phyloP scores from a whole-genome alignment of 2,797 vertebrate genomes.

The Botia almorhae region DNA sequence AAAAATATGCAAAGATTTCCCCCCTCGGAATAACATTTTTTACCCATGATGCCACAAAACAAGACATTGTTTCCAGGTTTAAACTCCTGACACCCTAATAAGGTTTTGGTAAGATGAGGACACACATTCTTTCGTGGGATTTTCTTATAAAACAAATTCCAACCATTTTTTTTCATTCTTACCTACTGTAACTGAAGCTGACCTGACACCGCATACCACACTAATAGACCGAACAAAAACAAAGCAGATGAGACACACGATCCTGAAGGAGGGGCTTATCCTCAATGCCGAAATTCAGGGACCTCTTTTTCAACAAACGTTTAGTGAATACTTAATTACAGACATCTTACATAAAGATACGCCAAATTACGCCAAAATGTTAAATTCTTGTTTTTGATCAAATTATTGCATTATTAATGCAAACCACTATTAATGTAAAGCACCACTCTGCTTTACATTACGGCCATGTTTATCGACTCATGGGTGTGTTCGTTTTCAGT shows the following conservation, averaged over 20 bases:
- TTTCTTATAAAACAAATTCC: constrained; percentile 43
- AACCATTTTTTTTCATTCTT: constrained; percentile 60
- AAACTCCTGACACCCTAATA: constrained; percentile 7
- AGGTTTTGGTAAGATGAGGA: constrained; percentile 37
- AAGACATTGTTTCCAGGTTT: constrained; percentile 13
- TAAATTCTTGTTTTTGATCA: not conserved
- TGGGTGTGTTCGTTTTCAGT: no score
- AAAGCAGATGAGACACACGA: constrained; percentile 30
- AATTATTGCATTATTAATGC: no score
- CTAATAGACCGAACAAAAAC: constrained; percentile 37
- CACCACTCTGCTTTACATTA: no score
- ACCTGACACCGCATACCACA: constrained; percentile 56
- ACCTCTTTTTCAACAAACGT: constrained; percentile 1
- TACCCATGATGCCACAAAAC: constrained; percentile 11
- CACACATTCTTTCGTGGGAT: constrained; percentile 67
- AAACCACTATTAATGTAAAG: no score
- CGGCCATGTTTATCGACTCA: no score
- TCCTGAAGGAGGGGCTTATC: constrained; percentile 11
- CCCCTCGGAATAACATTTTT: not conserved
- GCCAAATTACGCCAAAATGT: not conserved
- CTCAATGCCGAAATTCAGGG: constrained; percentile 16
- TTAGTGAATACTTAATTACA: not conserved
- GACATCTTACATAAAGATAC: not conserved
- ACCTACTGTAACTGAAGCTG: constrained; percentile 50
- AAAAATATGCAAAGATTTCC: not conserved